phyloP scores from a whole-genome alignment of 1,140 invertebrate genomes.

The Drosophila orena region DNA sequence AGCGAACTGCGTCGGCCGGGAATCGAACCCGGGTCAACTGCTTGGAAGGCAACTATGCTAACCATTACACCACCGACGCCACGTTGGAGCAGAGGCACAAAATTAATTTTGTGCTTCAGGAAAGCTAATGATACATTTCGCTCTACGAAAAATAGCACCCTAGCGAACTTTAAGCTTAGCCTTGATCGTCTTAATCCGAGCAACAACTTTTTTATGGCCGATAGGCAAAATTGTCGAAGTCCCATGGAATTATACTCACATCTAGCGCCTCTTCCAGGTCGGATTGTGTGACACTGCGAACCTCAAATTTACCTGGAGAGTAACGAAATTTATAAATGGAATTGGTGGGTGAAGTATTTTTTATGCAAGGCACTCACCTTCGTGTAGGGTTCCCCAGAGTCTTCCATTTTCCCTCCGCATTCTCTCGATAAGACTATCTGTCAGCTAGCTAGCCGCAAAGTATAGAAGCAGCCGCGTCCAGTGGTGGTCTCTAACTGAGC shows the following conservation, averaged over 20 bases:
- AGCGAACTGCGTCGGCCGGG: slow-evolving; percentile 87
- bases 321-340: neutral
- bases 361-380: slow-evolving; percentile 40
- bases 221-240: neutral
- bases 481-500: slow-evolving; percentile 31
- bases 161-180: slow-evolving; percentile 1
- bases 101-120: slow-evolving; percentile 18
- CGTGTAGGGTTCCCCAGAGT: slow-evolving; percentile 61
- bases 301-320: slow-evolving; percentile 59
- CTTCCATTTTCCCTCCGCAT: slow-evolving; percentile 57
- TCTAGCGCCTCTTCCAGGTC: slow-evolving; percentile 71
- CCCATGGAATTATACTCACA: slow-evolving; percentile 56
- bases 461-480: slow-evolving; percentile 3
- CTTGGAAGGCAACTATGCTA: slow-evolving; percentile 95
- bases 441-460: slow-evolving; percentile 10
- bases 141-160: neutral
- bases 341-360: neutral
- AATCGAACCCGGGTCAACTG: slow-evolving; percentile 94
- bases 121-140: neutral
- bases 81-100: neutral
- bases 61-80: slow-evolving; percentile 91
- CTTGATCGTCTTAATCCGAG: neutral
- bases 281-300: slow-evolving; percentile 53
- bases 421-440: slow-evolving; percentile 36
- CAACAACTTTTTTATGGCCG: neutral